Conservation (phyloP, 1,140 invertebrate species). For the Brachionus paranguensis region DNA sequence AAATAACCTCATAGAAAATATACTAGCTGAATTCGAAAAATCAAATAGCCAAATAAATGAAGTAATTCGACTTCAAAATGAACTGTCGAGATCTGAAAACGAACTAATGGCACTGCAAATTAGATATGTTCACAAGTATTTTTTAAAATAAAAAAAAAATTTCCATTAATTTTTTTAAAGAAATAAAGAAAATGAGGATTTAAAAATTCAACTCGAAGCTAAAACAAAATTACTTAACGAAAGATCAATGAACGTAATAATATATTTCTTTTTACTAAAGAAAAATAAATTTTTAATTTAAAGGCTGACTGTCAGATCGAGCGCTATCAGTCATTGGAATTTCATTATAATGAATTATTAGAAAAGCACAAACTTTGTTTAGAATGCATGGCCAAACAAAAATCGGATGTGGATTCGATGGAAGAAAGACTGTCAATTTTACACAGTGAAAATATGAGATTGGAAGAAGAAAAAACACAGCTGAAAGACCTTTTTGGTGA, state of each 20-base stretch:
- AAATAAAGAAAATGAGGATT: slow-evolving; percentile 17
- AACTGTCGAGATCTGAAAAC: neutral
- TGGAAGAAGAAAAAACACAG: neutral
- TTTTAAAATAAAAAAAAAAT: neutral
- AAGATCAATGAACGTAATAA: neutral
- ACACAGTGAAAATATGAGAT: neutral
- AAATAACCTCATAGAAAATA: neutral
- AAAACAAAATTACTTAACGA: slow-evolving; percentile 25
- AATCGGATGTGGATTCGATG: neutral
- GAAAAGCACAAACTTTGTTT: slow-evolving; percentile 35
- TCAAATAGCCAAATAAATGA: slow-evolving; percentile 14
- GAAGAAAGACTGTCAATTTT: slow-evolving; percentile 5
- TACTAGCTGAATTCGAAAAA: slow-evolving; percentile 17
- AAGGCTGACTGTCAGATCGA: neutral
- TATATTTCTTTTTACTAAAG: neutral
- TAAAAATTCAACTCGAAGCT: neutral
- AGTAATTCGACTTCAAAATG: neutral
- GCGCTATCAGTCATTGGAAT: slow-evolving; percentile 28
- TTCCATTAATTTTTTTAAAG: neutral
- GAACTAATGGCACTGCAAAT: slow-evolving; percentile 8
- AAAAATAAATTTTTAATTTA: neutral
- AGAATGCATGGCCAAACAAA: slow-evolving; percentile 31
- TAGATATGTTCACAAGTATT: slow-evolving; percentile 27
- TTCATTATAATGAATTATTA: slow-evolving; percentile 34
- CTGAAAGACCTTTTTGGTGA: neutral